phyloP scores from a whole-genome alignment of 2,113 vertebrate species.

The Notothenia coriiceps region DNA sequence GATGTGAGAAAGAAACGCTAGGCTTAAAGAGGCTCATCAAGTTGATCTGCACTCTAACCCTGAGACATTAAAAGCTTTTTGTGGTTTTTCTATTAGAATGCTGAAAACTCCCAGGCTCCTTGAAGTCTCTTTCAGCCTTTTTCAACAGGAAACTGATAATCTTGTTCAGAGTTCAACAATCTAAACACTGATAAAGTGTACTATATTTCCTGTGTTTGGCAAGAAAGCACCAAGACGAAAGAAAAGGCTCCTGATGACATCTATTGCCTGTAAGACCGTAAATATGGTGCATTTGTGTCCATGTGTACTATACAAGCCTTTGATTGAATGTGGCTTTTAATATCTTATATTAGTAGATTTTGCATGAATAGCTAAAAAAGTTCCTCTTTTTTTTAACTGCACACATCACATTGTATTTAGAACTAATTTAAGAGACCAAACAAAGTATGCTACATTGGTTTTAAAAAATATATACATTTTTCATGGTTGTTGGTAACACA shows the following conservation, averaged over 20 bases:
- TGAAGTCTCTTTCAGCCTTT: slow-evolving; percentile 7
- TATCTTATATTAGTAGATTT: background rate
- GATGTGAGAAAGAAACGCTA: background rate
- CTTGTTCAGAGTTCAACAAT: background rate
- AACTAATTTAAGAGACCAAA: background rate
- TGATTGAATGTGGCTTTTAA: background rate
- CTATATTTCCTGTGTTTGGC: background rate
- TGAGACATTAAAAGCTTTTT: slow-evolving; percentile 1
- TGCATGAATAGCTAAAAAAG: background rate
- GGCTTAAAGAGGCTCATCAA: background rate
- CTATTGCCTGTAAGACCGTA: background rate
- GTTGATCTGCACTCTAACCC: slow-evolving; percentile 1
- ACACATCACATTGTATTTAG: background rate
- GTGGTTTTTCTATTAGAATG: background rate
- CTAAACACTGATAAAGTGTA: slow-evolving; percentile 12
- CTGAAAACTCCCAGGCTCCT: background rate
- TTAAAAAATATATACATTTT: too few relatives aligned
- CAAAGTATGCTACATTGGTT: background rate
- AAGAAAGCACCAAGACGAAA: background rate
- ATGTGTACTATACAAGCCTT: background rate
- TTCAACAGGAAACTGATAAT: slow-evolving; percentile 22
- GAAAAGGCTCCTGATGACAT: background rate
- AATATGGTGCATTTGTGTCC: background rate
- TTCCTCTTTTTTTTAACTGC: too few relatives aligned
- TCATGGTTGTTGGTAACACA: background rate